A percentile compares a stretch with the other conserved stretches of the same genome.
Evolutionary conservation across 2,797 vertebrate genomes (phyloP).

Genomic region (Halcyon leucocephala): DNA sequence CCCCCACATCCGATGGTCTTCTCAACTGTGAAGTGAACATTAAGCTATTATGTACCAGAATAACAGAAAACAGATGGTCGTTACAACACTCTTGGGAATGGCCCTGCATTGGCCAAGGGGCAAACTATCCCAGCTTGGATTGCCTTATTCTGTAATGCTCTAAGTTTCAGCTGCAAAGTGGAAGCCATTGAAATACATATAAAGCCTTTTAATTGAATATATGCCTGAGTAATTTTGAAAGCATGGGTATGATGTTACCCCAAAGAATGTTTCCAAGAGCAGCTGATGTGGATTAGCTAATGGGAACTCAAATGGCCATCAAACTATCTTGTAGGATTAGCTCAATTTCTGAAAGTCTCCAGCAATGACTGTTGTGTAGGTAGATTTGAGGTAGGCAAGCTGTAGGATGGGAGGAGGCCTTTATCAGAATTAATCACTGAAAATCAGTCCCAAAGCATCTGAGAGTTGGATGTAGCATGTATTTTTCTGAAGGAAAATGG

Average conservation of each 20-base stretch:
- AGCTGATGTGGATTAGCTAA: background rate
- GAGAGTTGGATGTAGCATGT: background rate
- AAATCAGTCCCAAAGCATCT: background rate
- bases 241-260: background rate
- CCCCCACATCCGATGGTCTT: background rate
- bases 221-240: background rate
- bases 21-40: background rate
- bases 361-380: background rate
- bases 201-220: background rate
- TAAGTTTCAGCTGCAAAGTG: background rate
- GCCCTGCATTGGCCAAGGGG: background rate
- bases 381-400: background rate
- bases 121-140: background rate
- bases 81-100: background rate
- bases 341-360: background rate
- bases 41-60: background rate
- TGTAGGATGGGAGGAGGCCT: background rate
- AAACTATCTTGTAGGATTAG: background rate
- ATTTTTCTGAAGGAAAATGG: background rate
- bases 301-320: background rate
- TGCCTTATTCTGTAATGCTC: background rate
- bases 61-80: background rate
- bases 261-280: background rate
- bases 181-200: background rate
- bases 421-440: background rate